Percentiles rank a stretch among this genome's conserved stretches.
Evolutionary conservation across 2,113 vertebrate species (phyloP).

Genomic region (Pollimyrus isidori): DNA sequence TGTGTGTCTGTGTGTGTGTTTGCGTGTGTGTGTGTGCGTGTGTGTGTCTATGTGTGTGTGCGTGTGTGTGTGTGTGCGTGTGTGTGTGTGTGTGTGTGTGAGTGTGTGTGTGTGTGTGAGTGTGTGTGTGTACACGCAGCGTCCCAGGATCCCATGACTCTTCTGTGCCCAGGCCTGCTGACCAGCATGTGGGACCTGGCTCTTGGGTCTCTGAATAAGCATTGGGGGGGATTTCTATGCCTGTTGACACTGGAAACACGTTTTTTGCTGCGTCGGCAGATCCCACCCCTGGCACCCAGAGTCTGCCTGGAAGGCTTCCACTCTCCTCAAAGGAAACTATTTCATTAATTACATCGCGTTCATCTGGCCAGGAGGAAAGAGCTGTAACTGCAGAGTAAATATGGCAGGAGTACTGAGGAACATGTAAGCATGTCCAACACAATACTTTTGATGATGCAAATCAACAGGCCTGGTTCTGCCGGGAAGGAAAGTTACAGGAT

Average conservation of each 20-base stretch:
- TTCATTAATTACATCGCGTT: conserved; percentile 17
- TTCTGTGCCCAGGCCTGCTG: not conserved
- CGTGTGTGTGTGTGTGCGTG: too few species aligned
- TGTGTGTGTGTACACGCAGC: not conserved
- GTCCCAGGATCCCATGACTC: not conserved
- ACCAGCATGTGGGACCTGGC: not conserved
- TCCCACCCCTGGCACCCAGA: conserved; percentile 6
- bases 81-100: not conserved
- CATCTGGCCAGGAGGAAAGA: conserved; percentile 9
- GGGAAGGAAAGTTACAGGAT: not conserved
- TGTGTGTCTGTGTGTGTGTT: too few species aligned
- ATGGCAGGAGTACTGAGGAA: not conserved
- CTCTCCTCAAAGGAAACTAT: not conserved
- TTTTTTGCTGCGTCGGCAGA: conserved; percentile 29
- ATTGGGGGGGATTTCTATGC: not conserved
- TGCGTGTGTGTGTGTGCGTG: too few species aligned
- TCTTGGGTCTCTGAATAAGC: not conserved
- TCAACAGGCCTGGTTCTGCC: not conserved
- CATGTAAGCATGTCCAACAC: not conserved
- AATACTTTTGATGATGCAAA: not conserved
- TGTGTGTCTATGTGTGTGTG: too few species aligned
- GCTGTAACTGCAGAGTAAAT: not conserved
- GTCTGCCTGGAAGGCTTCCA: not conserved
- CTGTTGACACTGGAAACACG: conserved; percentile 26
- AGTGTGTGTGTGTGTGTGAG: not conserved